Conservation (phyloP, 2,113 vertebrate genomes). For the Tenrec ecaudatus region DNA sequence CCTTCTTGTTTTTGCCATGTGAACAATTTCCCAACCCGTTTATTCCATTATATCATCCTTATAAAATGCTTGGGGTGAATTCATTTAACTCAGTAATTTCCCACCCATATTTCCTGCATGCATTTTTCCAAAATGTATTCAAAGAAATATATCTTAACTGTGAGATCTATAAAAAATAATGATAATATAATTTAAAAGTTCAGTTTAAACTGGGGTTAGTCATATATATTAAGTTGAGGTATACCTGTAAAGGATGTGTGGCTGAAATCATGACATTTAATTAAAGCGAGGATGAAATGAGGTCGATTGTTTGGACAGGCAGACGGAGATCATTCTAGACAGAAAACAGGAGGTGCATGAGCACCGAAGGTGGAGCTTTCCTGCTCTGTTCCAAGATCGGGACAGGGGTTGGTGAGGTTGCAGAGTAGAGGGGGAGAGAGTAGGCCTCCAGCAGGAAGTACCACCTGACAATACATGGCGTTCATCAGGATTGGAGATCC, state of each 20-base stretch:
- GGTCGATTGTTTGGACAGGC: background rate
- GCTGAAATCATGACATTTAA: background rate
- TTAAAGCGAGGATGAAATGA: background rate
- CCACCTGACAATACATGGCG: background rate
- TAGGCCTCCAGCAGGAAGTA: background rate
- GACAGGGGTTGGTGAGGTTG: background rate
- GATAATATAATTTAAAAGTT: too few species aligned
- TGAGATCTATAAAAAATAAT: background rate
- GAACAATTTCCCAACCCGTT: background rate
- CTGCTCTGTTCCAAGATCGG: background rate
- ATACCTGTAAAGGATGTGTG: background rate
- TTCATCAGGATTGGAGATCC: background rate
- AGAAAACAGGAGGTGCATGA: background rate
- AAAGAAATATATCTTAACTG: background rate
- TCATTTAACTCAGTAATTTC: background rate
- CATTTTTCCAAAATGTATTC: background rate
- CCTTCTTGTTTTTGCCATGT: background rate
- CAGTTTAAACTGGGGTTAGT: background rate
- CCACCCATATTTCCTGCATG: background rate
- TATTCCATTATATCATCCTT: background rate
- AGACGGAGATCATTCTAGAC: background rate
- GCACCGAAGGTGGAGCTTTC: background rate
- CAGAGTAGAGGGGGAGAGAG: background rate
- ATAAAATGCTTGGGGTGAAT: background rate
- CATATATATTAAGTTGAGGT: background rate